Conservation (phyloP, 1,140 invertebrate genomes). For the Drosophila athabasca region DNA sequence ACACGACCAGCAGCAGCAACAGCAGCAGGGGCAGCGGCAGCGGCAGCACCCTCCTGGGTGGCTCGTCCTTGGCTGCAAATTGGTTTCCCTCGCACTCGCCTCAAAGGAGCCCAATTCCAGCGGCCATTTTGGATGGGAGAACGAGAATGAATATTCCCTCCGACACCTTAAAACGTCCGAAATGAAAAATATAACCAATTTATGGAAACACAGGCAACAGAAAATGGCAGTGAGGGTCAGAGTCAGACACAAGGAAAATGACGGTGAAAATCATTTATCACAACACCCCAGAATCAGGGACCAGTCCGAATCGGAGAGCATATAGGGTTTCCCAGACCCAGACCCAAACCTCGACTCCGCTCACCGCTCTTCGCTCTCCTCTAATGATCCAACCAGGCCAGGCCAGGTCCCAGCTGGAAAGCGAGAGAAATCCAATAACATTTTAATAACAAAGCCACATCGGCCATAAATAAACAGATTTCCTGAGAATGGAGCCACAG, state of each 20-base stretch:
- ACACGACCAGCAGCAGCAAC: slow-evolving; percentile 64
- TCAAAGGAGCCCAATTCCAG: slow-evolving; percentile 41
- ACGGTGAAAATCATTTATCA: slow-evolving; percentile 73
- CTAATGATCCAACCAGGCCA: slow-evolving; percentile 52
- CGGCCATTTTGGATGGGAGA: slow-evolving; percentile 33
- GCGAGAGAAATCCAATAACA: slow-evolving; percentile 81
- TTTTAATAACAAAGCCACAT: slow-evolving; percentile 79
- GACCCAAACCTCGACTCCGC: neutral
- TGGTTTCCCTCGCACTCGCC: slow-evolving; percentile 11
- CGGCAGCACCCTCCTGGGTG: slow-evolving; percentile 48
- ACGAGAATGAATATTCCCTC: neutral
- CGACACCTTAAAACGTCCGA: slow-evolving; percentile 38
- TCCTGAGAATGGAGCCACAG: slow-evolving; percentile 53
- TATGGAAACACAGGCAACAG: slow-evolving; percentile 38
- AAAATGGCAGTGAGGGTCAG: slow-evolving; percentile 41
- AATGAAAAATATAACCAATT: slow-evolving; percentile 60
- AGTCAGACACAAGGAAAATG: slow-evolving; percentile 38
- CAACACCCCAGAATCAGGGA: slow-evolving; percentile 41
- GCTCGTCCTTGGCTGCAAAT: slow-evolving; percentile 56
- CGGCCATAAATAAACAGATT: slow-evolving; percentile 75
- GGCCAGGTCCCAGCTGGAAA: slow-evolving; percentile 59
- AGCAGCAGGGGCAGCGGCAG: slow-evolving; percentile 17
- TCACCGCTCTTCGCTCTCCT: neutral
- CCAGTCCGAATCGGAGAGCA: neutral
- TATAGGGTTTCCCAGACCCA: slow-evolving; percentile 29